phyloP scores from a whole-genome alignment of 2,797 vertebrate species.

The Labroides dimidiatus region DNA sequence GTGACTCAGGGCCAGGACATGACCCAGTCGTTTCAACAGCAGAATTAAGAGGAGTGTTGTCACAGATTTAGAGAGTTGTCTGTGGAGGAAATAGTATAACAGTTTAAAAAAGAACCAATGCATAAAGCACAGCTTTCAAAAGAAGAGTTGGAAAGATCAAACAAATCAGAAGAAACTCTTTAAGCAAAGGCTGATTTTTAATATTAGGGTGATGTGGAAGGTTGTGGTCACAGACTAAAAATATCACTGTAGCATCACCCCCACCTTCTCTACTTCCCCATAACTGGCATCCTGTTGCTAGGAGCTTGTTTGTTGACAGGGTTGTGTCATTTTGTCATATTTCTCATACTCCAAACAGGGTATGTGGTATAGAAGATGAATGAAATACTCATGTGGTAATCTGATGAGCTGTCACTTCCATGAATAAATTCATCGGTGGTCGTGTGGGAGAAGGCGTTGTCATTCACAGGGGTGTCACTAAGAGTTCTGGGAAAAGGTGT shows the following conservation, averaged over 20 bases:
- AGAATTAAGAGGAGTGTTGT: background rate
- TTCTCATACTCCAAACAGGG: constrained; percentile 18
- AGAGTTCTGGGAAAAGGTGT: too few species aligned
- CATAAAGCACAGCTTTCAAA: background rate
- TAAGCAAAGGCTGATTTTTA: background rate
- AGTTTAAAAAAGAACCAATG: too few species aligned
- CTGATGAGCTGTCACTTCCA: constrained; percentile 29
- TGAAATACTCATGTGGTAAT: constrained; percentile 21
- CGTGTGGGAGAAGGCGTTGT: background rate
- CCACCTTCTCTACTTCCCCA: constrained; percentile 19
- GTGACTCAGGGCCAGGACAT: background rate
- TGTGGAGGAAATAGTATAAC: too few species aligned
- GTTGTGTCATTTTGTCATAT: constrained; percentile 11
- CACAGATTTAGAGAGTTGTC: background rate
- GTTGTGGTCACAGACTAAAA: background rate
- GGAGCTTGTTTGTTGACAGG: constrained; percentile 5
- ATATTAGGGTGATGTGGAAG: background rate
- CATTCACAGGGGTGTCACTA: constrained; percentile 1
- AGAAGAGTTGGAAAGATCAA: background rate
- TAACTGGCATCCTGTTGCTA: constrained; percentile 11
- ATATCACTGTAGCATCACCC: background rate
- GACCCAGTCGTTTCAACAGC: background rate
- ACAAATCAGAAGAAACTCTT: background rate
- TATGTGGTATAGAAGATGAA: too few species aligned
- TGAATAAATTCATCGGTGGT: background rate